Evolutionary conservation across 2,888 invertebrate species (phyloP).

Genomic region (Eupithecia insigniata): DNA sequence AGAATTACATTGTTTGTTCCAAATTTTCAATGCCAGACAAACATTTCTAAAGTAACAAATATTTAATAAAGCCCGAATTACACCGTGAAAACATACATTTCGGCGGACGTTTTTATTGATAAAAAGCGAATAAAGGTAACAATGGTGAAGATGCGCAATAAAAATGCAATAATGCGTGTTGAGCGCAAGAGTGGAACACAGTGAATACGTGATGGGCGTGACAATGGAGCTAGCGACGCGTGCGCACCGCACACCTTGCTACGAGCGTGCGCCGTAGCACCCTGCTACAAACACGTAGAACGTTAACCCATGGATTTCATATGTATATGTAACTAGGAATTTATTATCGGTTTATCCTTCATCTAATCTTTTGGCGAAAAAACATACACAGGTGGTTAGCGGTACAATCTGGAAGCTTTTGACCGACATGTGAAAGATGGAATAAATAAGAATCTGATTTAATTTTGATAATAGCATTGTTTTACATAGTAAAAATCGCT

Average conservation of each 20-base stretch:
- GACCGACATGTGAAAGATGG: no score
- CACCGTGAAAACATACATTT: constrained; percentile 80
- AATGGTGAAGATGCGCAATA: constrained; percentile 82
- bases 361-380: no score
- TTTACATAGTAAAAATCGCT: neutral
- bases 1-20: constrained; percentile 49
- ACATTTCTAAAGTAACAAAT: constrained; percentile 47
- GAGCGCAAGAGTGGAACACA: constrained; percentile 60
- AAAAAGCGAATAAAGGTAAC: constrained; percentile 78
- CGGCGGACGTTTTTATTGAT: constrained; percentile 67
- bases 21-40: constrained; percentile 35
- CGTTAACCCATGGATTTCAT: neutral
- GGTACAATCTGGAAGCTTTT: no score
- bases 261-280: constrained; percentile 35
- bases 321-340: no score
- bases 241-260: constrained; percentile 71
- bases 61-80: constrained; percentile 70
- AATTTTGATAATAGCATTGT: no score
- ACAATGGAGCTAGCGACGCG: constrained; percentile 77
- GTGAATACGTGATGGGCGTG: constrained; percentile 73
- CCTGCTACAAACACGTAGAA: constrained; percentile 10
- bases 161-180: constrained; percentile 78
- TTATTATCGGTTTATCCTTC: no score
- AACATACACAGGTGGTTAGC: no score
- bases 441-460: no score